Evolutionary conservation across 2,888 invertebrate species (phyloP).

Genomic region (Chorisops tibialis): DNA sequence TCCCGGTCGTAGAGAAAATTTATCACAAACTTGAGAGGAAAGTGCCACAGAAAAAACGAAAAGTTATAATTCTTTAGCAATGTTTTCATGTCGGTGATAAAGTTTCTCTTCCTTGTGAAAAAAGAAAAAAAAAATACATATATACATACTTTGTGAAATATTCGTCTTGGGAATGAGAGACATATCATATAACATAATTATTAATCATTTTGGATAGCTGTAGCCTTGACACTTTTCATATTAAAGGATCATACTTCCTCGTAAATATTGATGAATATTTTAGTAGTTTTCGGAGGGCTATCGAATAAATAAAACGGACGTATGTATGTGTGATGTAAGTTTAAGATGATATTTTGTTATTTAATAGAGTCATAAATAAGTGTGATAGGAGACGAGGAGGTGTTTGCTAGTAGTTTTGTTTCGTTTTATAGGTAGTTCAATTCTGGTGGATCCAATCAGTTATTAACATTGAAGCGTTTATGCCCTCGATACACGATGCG

Average conservation of each 20-base stretch:
- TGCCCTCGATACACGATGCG: no score
- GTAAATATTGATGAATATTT: constrained; percentile 13
- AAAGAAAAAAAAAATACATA: not conserved
- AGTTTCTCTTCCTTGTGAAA: not conserved
- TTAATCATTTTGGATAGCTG: constrained; percentile 6
- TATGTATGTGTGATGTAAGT: no score
- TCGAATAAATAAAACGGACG: no score
- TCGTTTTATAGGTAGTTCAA: no score
- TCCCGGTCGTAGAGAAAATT: no score
- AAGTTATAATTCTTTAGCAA: constrained; percentile 8
- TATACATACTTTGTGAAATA: constrained; percentile 1
- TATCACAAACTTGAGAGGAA: not conserved
- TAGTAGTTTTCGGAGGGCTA: constrained; percentile 9
- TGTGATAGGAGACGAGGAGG: no score
- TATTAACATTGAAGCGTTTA: no score
- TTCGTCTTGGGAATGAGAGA: constrained; percentile 12
- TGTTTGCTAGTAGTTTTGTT: no score
- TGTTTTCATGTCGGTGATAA: constrained; percentile 1
- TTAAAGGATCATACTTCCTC: not conserved
- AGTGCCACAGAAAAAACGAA: not conserved
- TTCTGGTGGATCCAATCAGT: no score
- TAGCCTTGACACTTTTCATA: not conserved
- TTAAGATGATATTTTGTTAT: no score
- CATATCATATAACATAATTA: constrained; percentile 19
- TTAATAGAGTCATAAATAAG: no score